Base-by-base conservation (phyloP, 2,888 invertebrate species). In the Plutella xylostella region DNA sequence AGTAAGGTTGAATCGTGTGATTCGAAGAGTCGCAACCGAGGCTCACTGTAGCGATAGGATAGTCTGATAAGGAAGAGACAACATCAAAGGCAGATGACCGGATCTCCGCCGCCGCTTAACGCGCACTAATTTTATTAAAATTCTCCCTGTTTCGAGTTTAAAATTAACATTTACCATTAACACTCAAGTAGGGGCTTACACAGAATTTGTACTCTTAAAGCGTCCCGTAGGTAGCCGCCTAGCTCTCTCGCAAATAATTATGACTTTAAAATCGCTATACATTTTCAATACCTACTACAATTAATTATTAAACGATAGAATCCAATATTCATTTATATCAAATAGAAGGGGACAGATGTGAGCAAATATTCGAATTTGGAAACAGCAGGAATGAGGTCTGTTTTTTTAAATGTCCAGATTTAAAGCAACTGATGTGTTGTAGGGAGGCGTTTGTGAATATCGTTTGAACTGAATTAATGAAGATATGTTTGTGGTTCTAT, bases 161-260 rank as follows among this genome's bases (percentile, higher is more conserved):
- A 70, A 72, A 75, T 73, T 75, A 76, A 75, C 58, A 63, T 72
- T 72, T 70, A 76, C 66, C 73, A 75, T 74, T 75, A 78, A 72
- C 74, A 73, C 69, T 72, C 76, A 69, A 72, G 71, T 73, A 76
- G 85, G 86, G 86, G 85, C 86, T 86, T 87, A 86, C 85, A 88
- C 85, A 87, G 88, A 89, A 89, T 89, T 90, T 89, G 89, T 90
- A 89, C 89, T 90, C 86, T 88, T 86, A 55, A 64, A 73, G 73
- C 72, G 72, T 79, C 69, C 73, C 72, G 71, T 37, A n/a, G 15
- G n/a, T 70, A 75, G 78, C 71, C 72, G 68, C 69, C 67, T 64
- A 65, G 66, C 17, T 42, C 33, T 18, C n/a, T 37, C 44, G 38
- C 34, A 44, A 37, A 21, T 34, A 43, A 35, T 43, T 35, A 43